These are phyloP conservation scores for Rhopalosiphum nymphaeae DNA, from an alignment of 2,888 invertebrate species.

Conservation along the genomic window DNA sequence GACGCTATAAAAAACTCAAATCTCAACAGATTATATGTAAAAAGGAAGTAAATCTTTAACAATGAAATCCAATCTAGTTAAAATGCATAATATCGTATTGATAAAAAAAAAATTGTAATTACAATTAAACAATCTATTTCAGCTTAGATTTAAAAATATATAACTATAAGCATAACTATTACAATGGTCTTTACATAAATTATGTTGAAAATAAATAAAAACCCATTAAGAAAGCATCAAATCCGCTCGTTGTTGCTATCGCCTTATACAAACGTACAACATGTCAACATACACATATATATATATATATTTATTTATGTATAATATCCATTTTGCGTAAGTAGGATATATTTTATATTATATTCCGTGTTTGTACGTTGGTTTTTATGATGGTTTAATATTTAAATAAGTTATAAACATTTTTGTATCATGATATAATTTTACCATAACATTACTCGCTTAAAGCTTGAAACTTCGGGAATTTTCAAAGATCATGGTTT, in stretches of 20 bases:
- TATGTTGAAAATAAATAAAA: not conserved
- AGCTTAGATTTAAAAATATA: not conserved
- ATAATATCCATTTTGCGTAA: not conserved
- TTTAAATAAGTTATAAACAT: not conserved
- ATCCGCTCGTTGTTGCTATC: too few species aligned
- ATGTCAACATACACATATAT: not conserved
- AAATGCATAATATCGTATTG: not conserved
- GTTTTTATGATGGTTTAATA: not conserved
- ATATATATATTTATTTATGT: too few species aligned
- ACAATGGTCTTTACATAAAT: not conserved
- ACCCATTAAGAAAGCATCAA: not conserved
- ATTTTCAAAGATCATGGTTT: not conserved
- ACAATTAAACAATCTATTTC: not conserved
- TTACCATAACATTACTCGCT: not conserved
- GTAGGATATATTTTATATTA: not conserved
- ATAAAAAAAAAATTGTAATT: not conserved
- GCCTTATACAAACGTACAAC: not conserved
- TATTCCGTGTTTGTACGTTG: not conserved
- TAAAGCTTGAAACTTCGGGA: not conserved
- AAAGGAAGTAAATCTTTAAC: too few species aligned
- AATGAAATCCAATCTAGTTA: not conserved
- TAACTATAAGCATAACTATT: not conserved
- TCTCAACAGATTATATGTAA: not conserved
- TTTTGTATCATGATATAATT: not conserved
- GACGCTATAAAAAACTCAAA: not conserved